Evolutionary conservation across 1,140 invertebrate genomes (phyloP), one percentile per base, ranked within the genome.

Genomic region (Vanessa atalanta): DNA sequence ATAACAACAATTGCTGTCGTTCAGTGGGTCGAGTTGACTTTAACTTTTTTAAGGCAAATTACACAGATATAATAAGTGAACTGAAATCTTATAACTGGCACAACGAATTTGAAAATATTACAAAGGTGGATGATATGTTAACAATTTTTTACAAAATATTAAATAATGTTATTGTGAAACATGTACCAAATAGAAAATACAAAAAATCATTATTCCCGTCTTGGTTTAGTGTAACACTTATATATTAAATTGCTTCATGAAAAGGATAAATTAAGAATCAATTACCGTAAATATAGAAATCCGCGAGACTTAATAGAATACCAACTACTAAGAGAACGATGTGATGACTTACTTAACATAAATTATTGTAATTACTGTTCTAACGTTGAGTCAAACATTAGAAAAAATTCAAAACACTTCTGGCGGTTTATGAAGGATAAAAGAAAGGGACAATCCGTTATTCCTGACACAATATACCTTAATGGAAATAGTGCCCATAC

Each of bases 401-500:
- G 6, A 23, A 70, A 23, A 31, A 73, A 77, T 63, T 50, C 75
- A 43, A 77, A 77, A 61, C 23, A n/a, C 11, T 71, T 77, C 31
- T 77, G 70, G 70, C 68, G 47, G 9, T 76, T 65, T 60, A 70
- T 76, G 23, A 76, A 76, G 55, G 47, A 60, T 23, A 76, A 72
- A 66, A 65, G 64, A 23, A 60, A 55, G 26, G 65, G 65, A 63
- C 60, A 63, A 63, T 63, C 60, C 11, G 60, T 63, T 63, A 63
- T 63, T 3, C 60, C 60, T 37, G 31, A 61, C 26, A 68, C 73
- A 48, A 23, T 61, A 65, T 72, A 64, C 65, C 74, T 16, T 16
- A 57, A 15, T 66, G 50, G 15, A 61, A 71, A 55, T 15, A 64
- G 11, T 61, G 31, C 31, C 64, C 7, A 70, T 51, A 51, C 50